Percentiles rank a stretch among this genome's conserved stretches.
These are phyloP conservation scores for Drosophila repleta DNA, from an alignment of 1,140 invertebrate species.

Conservation along the genomic window DNA sequence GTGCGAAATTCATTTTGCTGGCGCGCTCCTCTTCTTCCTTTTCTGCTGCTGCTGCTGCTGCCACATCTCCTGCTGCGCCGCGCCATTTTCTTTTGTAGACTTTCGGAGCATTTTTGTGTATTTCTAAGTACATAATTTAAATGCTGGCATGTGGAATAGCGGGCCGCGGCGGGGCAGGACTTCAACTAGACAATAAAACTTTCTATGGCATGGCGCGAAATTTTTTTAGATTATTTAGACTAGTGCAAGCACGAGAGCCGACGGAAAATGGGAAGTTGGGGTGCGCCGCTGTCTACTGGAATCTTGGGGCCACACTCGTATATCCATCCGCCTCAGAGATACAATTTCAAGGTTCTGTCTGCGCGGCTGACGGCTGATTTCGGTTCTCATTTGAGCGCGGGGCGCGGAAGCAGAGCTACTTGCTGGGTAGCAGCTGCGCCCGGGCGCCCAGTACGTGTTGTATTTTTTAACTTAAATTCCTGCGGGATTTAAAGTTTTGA, in stretches of 20 bases:
- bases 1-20: slow-evolving; percentile 84
- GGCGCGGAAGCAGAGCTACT: neutral
- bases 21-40: slow-evolving; percentile 47
- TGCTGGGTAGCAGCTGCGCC: slow-evolving; percentile 60
- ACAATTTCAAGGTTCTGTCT: slow-evolving; percentile 76
- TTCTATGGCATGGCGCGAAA: slow-evolving; percentile 75
- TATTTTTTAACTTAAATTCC: slow-evolving; percentile 83
- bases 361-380: slow-evolving; percentile 36
- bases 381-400: slow-evolving; percentile 22
- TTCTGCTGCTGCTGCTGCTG: slow-evolving; percentile 17
- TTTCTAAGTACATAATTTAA: slow-evolving; percentile 84
- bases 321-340: slow-evolving; percentile 54
- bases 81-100: slow-evolving; percentile 79
- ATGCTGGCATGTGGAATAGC: slow-evolving; percentile 48
- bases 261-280: neutral
- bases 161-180: slow-evolving; percentile 2
- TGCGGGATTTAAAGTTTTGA: slow-evolving; percentile 81
- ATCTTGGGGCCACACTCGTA: slow-evolving; percentile 56
- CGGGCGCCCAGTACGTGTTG: slow-evolving; percentile 71
- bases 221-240: slow-evolving; percentile 79
- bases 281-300: slow-evolving; percentile 24
- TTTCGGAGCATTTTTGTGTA: slow-evolving; percentile 77
- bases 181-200: slow-evolving; percentile 75
- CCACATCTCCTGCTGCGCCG: slow-evolving; percentile 63
- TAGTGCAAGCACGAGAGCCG: slow-evolving; percentile 19